phyloP scores from a whole-genome alignment of 2,797 vertebrate species.

The Thaleichthys pacificus region DNA sequence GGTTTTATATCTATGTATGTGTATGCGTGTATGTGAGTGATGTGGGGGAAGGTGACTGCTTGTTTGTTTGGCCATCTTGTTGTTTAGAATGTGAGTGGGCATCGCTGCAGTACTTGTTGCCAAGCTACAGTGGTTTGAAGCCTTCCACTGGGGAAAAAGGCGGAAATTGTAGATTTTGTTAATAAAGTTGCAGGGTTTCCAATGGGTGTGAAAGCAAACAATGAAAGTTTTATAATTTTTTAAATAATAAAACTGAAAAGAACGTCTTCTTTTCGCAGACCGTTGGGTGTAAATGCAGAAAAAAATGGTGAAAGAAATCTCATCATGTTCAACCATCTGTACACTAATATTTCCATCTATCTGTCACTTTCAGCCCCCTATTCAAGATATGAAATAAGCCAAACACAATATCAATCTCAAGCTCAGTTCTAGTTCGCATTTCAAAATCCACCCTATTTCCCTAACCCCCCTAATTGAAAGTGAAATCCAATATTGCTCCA shows the following conservation, averaged over 20 bases:
- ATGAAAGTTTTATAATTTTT: no score
- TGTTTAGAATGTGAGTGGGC: slow-evolving; percentile 61
- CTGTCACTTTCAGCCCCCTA: not conserved
- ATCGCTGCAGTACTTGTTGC: slow-evolving; percentile 49
- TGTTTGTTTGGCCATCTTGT: slow-evolving; percentile 46
- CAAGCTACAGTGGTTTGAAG: slow-evolving; percentile 44
- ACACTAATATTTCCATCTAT: not conserved
- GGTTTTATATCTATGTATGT: not conserved
- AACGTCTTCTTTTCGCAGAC: no score
- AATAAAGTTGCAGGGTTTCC: slow-evolving; percentile 11
- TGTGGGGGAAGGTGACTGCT: slow-evolving; percentile 50
- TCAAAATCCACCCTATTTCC: not conserved
- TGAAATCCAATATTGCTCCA: not conserved
- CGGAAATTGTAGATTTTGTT: slow-evolving; percentile 40
- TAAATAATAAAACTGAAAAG: no score
- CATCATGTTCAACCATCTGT: not conserved
- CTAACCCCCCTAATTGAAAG: not conserved
- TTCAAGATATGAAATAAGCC: not conserved
- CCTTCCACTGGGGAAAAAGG: slow-evolving; percentile 28
- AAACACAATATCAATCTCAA: not conserved
- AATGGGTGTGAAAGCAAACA: slow-evolving; percentile 5
- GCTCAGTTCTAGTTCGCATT: not conserved
- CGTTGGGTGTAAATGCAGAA: no score
- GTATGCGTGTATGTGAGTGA: slow-evolving; percentile 18
- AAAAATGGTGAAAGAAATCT: no score